Base-by-base conservation (phyloP, 2,797 vertebrate genomes). In the Enteromius argenteus region DNA sequence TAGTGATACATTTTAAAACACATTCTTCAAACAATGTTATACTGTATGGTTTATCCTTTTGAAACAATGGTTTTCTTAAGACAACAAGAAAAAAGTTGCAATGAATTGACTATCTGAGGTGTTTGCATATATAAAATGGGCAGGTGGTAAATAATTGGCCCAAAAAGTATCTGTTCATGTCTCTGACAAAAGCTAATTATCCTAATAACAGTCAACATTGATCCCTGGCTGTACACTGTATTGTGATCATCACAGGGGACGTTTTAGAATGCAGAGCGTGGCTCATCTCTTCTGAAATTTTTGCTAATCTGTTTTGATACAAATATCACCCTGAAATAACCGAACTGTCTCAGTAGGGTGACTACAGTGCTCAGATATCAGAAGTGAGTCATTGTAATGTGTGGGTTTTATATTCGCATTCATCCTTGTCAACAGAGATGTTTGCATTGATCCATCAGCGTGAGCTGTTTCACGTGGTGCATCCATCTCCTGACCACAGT, bases 361-460 rank as follows among this genome's bases (percentile, higher is more conserved):
- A 79, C 53, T 58, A 62, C 51, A 44, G 42, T 9, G 80, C 77
- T 85, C 79, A 74, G 84, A 76, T 80, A 60, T 74, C 53, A 56
- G 67, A 82, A 86, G 80, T 85, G 80, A 89, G 88, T 84, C 60
- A 78, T 80, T 87, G 73, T 81, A 76, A 88, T 85, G 83, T 56
- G 56, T 81, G 74, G 77, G 72, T 88, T 86, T 86, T 84, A 86
- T 56, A 53, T 79, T 67, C 35, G 9, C 79, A 82, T 88, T 86
- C 74, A 84, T 90, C 84, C 84, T 87, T 86, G 87, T 90, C 89
- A 87, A 73, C 39, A 80, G 53, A 72, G 68, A 85, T 86, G 44
- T 87, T 90, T 88, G 75, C 78, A 85, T 86, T 88, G 84, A 90
- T 88, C 83, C 84, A 80, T 85, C 89, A 90, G 79, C n/a, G 42